Evolutionary conservation across 2,888 invertebrate species (phyloP).

Genomic region (Platerodrilus igneus): DNA sequence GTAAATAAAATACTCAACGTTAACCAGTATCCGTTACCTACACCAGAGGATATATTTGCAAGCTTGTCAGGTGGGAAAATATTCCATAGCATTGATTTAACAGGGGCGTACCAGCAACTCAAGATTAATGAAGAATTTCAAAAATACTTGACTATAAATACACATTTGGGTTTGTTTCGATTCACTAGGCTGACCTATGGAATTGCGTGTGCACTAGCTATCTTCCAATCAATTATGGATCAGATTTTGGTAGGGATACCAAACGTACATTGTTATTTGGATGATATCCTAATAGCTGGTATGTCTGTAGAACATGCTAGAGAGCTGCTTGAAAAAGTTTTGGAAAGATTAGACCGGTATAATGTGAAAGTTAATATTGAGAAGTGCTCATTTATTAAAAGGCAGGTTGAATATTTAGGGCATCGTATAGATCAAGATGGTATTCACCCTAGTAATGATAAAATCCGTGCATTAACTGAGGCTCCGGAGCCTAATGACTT

Average conservation of each 20-base stretch:
- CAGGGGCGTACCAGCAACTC: no score
- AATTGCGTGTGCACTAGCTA: conserved; percentile 8
- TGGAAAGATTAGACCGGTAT: conserved; percentile 20
- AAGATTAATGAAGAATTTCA: no score
- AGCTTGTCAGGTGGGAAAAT: no score
- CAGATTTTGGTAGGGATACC: conserved; percentile 11
- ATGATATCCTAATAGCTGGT: conserved; percentile 10
- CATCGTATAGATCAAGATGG: conserved; percentile 21
- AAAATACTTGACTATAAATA: conserved; percentile 18
- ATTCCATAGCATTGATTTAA: no score
- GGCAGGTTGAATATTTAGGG: conserved; percentile 26
- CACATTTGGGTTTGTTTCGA: conserved; percentile 15
- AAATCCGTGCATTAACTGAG: conserved; percentile 14
- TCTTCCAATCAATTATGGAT: conserved; percentile 15
- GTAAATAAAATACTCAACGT: no score
- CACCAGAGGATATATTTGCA: no score
- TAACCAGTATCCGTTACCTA: no score
- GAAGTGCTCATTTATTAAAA: conserved; percentile 25
- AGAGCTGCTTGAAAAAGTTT: not conserved
- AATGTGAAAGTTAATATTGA: conserved; percentile 25
- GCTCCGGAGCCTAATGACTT: conserved; percentile 20
- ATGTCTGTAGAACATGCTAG: not conserved
- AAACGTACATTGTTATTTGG: conserved; percentile 13
- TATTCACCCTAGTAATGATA: conserved; percentile 33
- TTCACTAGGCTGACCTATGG: conserved; percentile 15